These are phyloP conservation scores for Perithous albicinctus DNA, from an alignment of 2,888 invertebrate species.

Conservation along the genomic window DNA sequence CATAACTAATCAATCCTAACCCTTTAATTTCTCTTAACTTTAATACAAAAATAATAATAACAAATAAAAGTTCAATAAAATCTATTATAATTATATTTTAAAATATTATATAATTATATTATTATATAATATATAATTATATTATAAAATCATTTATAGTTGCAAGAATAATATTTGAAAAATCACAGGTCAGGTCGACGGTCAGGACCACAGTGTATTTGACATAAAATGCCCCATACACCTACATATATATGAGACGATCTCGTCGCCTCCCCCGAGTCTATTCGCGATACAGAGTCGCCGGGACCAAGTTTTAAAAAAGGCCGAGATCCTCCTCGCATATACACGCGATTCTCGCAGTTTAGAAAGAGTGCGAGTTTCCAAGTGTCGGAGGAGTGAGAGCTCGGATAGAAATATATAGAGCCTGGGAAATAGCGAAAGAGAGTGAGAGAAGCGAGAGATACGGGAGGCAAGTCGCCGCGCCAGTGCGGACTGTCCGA, in stretches of 20 bases:
- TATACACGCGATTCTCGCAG: neutral
- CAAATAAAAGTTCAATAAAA: no score
- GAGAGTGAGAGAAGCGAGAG: conserved; percentile 24
- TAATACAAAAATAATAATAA: no score
- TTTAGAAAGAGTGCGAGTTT: conserved; percentile 19
- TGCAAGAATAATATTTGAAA: no score
- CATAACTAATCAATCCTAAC: no score
- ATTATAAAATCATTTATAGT: no score
- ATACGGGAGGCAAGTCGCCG: conserved; percentile 37
- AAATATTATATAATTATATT: no score
- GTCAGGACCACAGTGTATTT: neutral
- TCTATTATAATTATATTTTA: no score
- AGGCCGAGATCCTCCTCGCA: conserved; percentile 3
- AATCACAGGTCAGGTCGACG: no score
- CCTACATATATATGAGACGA: neutral
- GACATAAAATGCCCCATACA: neutral
- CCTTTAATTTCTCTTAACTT: no score
- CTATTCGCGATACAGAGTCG: conserved; percentile 32
- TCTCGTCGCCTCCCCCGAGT: conserved; percentile 24
- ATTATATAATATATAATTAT: no score
- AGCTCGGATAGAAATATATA: conserved; percentile 52
- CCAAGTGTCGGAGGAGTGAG: conserved; percentile 26
- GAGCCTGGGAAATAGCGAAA: conserved; percentile 50
- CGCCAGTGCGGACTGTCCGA: conserved; percentile 51
- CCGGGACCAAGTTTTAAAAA: conserved; percentile 17